Base-by-base conservation (phyloP, 2,888 invertebrate species). In the Coelopa pilipes region DNA sequence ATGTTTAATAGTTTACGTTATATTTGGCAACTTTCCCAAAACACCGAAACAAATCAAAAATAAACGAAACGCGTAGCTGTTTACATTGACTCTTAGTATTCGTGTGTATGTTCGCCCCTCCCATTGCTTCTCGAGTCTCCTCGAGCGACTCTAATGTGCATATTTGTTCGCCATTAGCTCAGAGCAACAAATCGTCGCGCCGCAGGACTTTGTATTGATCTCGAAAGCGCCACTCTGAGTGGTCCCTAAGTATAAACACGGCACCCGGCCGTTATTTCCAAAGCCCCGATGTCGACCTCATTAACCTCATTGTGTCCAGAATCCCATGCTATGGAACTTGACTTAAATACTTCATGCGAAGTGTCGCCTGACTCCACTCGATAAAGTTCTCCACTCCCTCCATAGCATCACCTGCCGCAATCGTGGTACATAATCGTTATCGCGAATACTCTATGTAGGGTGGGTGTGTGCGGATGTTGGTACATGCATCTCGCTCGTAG, bases 21-120 rank as follows among this genome's bases (percentile, higher is more conserved):
- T 50, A 66, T 50, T 66, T 66, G 66, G 66, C 66, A 66, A 66
- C 19, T 12, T 66, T 66, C 66, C 66, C 66, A 66, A 24, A 66
- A 66, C 45, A 19, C 49, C n/a, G 49, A 50, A 66, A 66, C 21
- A n/a, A 50, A 50, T 50, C 50, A 66, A 66, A 66, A 62, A 62
- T 62, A 62, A 34, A 34, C 45, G 45, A 50, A 66, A 66, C 50
- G 45, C 66, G 45, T 19, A 66, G 50, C 50, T 53, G 66, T 66
- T 66, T 47, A 66, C 66, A 19, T 34, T 34, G n/a, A 34, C 62
- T 62, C 62, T 9, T n/a, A 15, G 62, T 19, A 53, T 53, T 53
- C 10, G n/a, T 53, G n/a, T 53, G 15, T 2, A 53, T 15, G 3
- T 53, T 53, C 53, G 13, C 53, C 15, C 13, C 13, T 15, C n/a